Percentiles rank a stretch among this genome's conserved stretches.
phyloP scores from a whole-genome alignment of 2,113 vertebrate genomes.

The Pteropus alecto region DNA sequence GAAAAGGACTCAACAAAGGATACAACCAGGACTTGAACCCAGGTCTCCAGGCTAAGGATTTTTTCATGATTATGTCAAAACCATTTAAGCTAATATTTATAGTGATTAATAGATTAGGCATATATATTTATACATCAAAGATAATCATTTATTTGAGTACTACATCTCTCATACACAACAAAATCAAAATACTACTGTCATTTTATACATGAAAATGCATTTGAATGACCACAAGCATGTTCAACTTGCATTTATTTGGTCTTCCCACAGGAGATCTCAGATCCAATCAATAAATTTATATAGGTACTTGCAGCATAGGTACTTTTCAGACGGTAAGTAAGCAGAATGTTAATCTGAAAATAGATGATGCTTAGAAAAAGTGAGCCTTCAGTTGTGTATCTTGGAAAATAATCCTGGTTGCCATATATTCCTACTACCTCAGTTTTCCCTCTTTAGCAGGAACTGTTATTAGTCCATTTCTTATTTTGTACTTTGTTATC shows the following conservation, averaged over 20 bases:
- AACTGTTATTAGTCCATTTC: background rate
- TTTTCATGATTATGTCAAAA: background rate
- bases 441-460: background rate
- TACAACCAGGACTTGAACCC: background rate
- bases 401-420: background rate
- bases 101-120: background rate
- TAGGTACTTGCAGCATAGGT: background rate
- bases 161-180: background rate
- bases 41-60: background rate
- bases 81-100: background rate
- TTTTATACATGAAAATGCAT: background rate
- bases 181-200: background rate
- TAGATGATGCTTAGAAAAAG: background rate
- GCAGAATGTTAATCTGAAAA: background rate
- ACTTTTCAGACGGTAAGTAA: background rate
- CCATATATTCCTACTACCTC: background rate
- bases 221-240: background rate
- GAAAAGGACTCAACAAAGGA: background rate
- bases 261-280: background rate
- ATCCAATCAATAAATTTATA: background rate
- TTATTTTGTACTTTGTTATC: background rate
- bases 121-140: background rate
- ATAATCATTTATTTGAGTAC: background rate
- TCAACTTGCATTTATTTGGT: background rate
- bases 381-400: background rate